A percentile compares a stretch with the other conserved stretches of the same genome.
phyloP scores from a whole-genome alignment of 2,797 vertebrate genomes.

The Steatocranus sp. region DNA sequence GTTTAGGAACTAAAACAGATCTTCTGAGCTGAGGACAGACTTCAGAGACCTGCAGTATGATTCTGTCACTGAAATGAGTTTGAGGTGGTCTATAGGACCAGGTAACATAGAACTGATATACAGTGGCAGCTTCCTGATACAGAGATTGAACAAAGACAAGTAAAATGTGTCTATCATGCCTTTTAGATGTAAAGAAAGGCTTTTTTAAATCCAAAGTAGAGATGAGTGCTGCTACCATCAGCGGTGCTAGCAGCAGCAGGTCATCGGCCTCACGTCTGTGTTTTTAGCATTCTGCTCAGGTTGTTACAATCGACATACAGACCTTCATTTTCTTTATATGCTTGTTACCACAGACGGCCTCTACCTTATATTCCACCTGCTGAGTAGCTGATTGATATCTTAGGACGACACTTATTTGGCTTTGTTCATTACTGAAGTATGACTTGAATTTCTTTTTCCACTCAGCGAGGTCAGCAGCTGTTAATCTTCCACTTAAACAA shows the following conservation, averaged over 20 bases:
- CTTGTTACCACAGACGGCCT: background rate
- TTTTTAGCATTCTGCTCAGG: background rate
- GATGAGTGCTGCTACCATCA: background rate
- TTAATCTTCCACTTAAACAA: background rate
- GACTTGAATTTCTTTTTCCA: background rate
- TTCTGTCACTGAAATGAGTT: background rate
- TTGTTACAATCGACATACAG: background rate
- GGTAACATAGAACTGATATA: background rate
- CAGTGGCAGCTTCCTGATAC: background rate
- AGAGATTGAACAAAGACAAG: background rate
- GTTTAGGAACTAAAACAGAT: background rate
- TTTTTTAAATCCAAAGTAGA: background rate
- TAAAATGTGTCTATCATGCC: background rate
- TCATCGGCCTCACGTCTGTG: background rate
- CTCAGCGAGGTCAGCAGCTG: background rate
- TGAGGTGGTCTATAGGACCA: background rate
- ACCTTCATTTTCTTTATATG: background rate
- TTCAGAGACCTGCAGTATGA: background rate
- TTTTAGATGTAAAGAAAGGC: background rate
- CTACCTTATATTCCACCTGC: background rate
- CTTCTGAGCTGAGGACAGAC: background rate
- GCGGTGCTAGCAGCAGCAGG: background rate
- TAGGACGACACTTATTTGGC: background rate
- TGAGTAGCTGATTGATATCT: background rate
- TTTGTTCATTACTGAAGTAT: background rate